Base-by-base conservation (phyloP, 2,888 invertebrate genomes). In the Spatulosminthurus flaviceps region DNA sequence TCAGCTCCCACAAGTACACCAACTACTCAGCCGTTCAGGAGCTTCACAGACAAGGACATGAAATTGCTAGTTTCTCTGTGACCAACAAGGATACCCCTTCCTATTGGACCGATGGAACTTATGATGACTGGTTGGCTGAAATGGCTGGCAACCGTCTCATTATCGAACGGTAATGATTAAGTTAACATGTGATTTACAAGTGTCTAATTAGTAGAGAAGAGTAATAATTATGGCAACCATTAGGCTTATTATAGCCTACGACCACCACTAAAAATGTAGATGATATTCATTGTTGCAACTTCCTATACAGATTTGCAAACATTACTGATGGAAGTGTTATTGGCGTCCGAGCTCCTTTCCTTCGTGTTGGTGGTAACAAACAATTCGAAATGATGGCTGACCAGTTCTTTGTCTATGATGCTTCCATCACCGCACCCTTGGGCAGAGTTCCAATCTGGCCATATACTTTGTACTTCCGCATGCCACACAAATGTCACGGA, bases 321-420 rank as follows among this genome's bases (percentile, higher is more conserved):
- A 95, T 96, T 86, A 94, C 95, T 77, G 96, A 96, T 87, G 95
- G 95, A 66, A 94, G 95, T 5, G 94, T 96, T 84, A 94, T 95
- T 86, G 95, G 95, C 21, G 90, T 95, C 84, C 92, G 96, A 61
- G 95, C 96, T 0, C 96, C 96, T 4, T 96, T 95, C 87, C 89
- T 96, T 76, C 91, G 96, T 76, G 95, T 96, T 11, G 97, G 97
- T 81, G 97, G 97, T 74, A 96, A 97, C 90, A 95, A 95, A 88
- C 96, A 96, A 89, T 97, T 97, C 89, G 94, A 95, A 88, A 97
- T 97, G 96, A 96, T 97, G 96, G 92, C 94, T 78, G 95, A 96
- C 88, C 95, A 96, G 82, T 83, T 83, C 74, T 97, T 97, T 91
- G 89, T 95, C 70, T 98, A 97, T 87, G 97, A 98, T 88, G 96